Evolutionary conservation across 2,888 invertebrate genomes (phyloP).

Genomic region (Octonoba sinensis): DNA sequence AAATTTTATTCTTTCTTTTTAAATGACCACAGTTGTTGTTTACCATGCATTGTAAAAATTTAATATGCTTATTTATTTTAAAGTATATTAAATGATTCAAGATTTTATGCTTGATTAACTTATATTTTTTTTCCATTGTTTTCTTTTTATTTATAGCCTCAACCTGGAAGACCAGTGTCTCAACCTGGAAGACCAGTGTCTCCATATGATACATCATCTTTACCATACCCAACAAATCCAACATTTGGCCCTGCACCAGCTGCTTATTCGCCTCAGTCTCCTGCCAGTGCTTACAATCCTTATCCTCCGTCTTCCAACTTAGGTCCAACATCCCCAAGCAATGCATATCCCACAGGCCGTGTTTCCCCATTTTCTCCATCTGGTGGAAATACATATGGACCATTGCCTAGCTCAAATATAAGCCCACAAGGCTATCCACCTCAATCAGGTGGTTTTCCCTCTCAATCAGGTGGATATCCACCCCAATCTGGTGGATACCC

Average conservation of each 20-base stretch:
- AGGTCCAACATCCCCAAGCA: constrained; percentile 19
- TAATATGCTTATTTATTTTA: not conserved
- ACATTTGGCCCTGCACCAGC: constrained; percentile 55
- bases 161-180: constrained; percentile 29
- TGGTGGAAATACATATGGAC: constrained; percentile 18
- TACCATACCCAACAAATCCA: constrained; percentile 50
- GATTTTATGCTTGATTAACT: not conserved
- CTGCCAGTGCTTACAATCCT: constrained; percentile 45
- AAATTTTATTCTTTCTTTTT: too few relatives aligned
- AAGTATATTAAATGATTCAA: too few relatives aligned
- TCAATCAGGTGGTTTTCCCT: constrained; percentile 21
- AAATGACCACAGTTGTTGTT: too few relatives aligned
- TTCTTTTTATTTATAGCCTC: constrained; percentile 18
- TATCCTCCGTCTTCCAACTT: constrained; percentile 26
- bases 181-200: constrained; percentile 36
- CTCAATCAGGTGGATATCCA: constrained; percentile 28
- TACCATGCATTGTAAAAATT: too few relatives aligned
- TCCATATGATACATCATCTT: constrained; percentile 31
- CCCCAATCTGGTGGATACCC: constrained; percentile 6
- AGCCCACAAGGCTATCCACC: constrained; percentile 39
- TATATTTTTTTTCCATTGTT: not conserved
- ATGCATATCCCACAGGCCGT: constrained; percentile 12
- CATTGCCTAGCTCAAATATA: not conserved
- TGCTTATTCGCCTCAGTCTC: constrained; percentile 22
- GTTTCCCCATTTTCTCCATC: constrained; percentile 19